phyloP scores from a whole-genome alignment of 2,797 vertebrate species.

The Micropoecilia bifurca region DNA sequence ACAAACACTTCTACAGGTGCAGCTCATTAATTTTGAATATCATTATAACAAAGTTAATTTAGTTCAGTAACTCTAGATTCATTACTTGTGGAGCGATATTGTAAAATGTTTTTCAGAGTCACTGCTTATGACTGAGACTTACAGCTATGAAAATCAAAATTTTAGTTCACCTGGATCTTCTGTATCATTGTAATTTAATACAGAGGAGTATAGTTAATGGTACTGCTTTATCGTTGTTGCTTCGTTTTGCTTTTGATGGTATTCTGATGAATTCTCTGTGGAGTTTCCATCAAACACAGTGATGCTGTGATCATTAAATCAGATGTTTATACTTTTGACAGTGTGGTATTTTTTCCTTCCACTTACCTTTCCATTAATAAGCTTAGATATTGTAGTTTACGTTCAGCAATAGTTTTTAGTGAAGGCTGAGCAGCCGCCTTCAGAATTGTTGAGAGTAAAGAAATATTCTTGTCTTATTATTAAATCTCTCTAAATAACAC shows the following conservation, averaged over 20 bases:
- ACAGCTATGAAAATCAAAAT: background rate
- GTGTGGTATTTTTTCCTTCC: background rate
- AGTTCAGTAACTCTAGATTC: background rate
- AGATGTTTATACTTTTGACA: background rate
- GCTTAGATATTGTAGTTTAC: background rate
- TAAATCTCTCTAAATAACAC: background rate
- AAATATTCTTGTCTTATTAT: background rate
- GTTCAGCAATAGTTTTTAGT: background rate
- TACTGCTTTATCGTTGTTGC: background rate
- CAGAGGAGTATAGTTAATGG: background rate
- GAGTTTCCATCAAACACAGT: background rate
- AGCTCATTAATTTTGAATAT: background rate
- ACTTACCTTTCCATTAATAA: background rate
- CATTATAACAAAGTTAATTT: background rate
- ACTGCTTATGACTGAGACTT: background rate
- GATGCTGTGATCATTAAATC: background rate
- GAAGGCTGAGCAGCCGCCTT: background rate
- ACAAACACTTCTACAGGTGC: background rate
- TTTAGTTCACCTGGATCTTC: background rate
- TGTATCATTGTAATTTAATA: background rate
- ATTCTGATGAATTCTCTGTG: background rate
- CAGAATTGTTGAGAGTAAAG: background rate
- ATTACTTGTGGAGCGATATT: background rate
- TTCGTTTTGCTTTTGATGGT: background rate
- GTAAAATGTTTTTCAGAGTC: background rate